A percentile compares a stretch with the other conserved stretches of the same genome.
phyloP scores from a whole-genome alignment of 2,888 invertebrate species.

The Cheiracanthium punctorium region DNA sequence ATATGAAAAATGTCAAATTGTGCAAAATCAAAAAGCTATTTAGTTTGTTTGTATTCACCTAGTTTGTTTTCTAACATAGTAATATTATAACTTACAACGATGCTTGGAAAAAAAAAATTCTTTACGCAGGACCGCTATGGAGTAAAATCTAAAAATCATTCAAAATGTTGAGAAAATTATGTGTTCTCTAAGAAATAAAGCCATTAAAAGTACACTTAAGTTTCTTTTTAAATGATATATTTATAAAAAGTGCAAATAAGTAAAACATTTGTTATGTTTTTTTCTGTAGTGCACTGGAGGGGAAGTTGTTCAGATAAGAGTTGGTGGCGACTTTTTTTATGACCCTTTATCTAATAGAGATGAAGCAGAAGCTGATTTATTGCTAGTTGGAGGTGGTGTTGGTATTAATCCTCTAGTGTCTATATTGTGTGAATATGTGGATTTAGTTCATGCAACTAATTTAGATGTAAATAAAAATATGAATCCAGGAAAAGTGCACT shows the following conservation, averaged over 20 bases:
- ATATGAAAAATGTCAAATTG: too few species aligned
- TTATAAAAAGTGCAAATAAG: background rate
- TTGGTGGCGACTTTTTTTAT: conserved; percentile 77
- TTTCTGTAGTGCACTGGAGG: conserved; percentile 75
- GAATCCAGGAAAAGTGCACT: conserved; percentile 71
- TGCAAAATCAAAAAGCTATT: too few species aligned
- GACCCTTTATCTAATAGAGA: conserved; percentile 72
- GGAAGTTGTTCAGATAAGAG: conserved; percentile 74
- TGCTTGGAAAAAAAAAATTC: too few species aligned
- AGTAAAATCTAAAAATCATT: too few species aligned
- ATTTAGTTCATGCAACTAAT: conserved; percentile 68
- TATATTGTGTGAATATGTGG: conserved; percentile 75
- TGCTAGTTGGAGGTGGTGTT: conserved; percentile 78
- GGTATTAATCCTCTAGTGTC: conserved; percentile 78
- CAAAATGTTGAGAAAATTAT: too few species aligned
- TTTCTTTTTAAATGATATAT: background rate
- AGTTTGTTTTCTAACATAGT: too few species aligned
- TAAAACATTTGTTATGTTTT: background rate
- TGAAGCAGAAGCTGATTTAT: conserved; percentile 72
- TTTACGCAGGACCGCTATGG: too few species aligned
- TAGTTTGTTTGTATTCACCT: too few species aligned
- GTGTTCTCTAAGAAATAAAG: too few species aligned
- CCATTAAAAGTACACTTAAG: background rate
- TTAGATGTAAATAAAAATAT: background rate
- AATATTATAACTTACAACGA: too few species aligned